These are phyloP conservation scores for Axea sp. DNA, from an alignment of 2,888 invertebrate genomes.

Conservation along the genomic window DNA sequence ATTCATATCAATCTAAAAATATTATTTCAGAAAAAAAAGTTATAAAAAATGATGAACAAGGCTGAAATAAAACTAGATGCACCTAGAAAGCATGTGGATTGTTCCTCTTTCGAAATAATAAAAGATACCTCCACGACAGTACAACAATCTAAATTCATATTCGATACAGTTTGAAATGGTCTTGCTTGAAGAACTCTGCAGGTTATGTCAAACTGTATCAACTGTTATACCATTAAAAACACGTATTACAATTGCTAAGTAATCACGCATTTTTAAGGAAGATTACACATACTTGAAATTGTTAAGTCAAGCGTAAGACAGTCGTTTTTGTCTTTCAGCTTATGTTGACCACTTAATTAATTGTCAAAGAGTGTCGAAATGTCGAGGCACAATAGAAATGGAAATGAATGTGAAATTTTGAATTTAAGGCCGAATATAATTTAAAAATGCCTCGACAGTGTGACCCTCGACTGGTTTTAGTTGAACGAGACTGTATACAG, in stretches of 20 bases:
- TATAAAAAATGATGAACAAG: constrained; percentile 37
- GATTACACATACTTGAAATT: constrained; percentile 64
- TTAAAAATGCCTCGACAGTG: constrained; percentile 34
- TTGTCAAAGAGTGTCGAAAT: constrained; percentile 50
- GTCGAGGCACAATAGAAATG: constrained; percentile 63
- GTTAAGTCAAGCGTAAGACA: constrained; percentile 73
- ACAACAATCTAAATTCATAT: constrained; percentile 58
- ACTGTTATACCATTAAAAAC: constrained; percentile 67
- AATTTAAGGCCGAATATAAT: constrained; percentile 2
- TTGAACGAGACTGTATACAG: constrained; percentile 51
- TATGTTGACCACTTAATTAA: constrained; percentile 11
- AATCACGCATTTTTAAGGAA: constrained; percentile 39
- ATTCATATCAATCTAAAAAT: constrained; percentile 48
- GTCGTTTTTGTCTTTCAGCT: constrained; percentile 67
- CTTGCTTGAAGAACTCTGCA: constrained; percentile 61
- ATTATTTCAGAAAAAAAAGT: constrained; percentile 52
- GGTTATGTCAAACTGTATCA: constrained; percentile 75
- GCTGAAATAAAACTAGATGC: constrained; percentile 59
- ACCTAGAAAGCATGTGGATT: constrained; percentile 58
- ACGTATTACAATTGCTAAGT: constrained; percentile 19
- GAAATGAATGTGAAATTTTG: constrained; percentile 6
- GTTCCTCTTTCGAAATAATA: constrained; percentile 28
- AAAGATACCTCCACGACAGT: constrained; percentile 50
- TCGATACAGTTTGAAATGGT: constrained; percentile 77
- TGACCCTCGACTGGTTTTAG: constrained; percentile 38